These are phyloP conservation scores for Spea multiplicata DNA, from an alignment of 2,113 vertebrate species.

Conservation along the genomic window DNA sequence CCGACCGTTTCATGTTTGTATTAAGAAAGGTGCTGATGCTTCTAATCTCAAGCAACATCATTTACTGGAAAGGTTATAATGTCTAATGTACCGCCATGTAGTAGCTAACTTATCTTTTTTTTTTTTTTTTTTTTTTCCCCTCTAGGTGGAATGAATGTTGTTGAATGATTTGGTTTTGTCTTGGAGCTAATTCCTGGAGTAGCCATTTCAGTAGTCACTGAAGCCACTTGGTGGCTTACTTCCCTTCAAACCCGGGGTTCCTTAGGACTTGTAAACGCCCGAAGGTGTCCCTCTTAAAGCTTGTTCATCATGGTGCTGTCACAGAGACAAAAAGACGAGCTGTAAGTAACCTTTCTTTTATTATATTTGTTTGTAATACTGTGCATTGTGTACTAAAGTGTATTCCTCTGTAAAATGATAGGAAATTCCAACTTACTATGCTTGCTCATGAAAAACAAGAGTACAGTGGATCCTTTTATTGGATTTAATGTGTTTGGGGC, in stretches of 20 bases:
- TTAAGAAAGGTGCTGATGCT: not conserved
- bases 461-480: too few species aligned
- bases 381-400: too few species aligned
- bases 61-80: not conserved
- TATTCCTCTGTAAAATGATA: too few species aligned
- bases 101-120: not conserved
- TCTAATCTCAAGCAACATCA: not conserved
- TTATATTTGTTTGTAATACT: not conserved
- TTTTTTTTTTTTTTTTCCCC: constrained; percentile 43
- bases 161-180: constrained; percentile 78
- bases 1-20: too few species aligned
- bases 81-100: not conserved
- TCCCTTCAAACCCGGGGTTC: constrained; percentile 64
- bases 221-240: constrained; percentile 69
- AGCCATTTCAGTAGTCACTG: constrained; percentile 57
- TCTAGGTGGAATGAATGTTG: constrained; percentile 88
- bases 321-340: constrained; percentile 98
- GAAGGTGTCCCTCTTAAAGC: constrained; percentile 66
- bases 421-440: too few species aligned
- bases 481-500: too few species aligned
- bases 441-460: too few species aligned
- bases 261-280: constrained; percentile 68
- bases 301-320: constrained; percentile 94
- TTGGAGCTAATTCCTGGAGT: constrained; percentile 66
- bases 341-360: constrained; percentile 75